phyloP scores from a whole-genome alignment of 1,140 invertebrate species.

The Drosophila nigrodunni region DNA sequence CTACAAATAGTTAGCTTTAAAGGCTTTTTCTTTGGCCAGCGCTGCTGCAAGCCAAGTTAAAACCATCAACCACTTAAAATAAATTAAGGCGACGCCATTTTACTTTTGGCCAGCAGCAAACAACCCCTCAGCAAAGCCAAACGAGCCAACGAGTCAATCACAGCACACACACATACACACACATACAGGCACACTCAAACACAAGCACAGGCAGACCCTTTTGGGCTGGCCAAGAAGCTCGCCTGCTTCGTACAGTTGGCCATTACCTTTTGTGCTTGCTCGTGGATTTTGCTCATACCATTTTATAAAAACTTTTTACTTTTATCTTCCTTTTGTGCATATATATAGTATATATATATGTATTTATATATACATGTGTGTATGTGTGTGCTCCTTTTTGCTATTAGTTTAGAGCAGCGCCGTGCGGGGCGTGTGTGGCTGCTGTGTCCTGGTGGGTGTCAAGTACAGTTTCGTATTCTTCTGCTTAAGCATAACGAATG shows the following conservation, averaged over 20 bases:
- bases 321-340: slow-evolving; percentile 29
- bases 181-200: slow-evolving; percentile 4
- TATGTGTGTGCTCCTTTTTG: slow-evolving; percentile 51
- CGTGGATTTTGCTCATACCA: slow-evolving; percentile 31
- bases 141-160: slow-evolving; percentile 52
- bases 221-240: slow-evolving; percentile 55
- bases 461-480: slow-evolving; percentile 83
- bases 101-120: slow-evolving; percentile 72
- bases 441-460: slow-evolving; percentile 58
- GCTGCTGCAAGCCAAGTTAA: slow-evolving; percentile 57
- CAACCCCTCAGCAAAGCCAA: slow-evolving; percentile 66
- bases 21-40: slow-evolving; percentile 33
- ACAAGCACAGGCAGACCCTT: slow-evolving; percentile 41
- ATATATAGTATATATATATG: slow-evolving; percentile 31
- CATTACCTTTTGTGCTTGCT: slow-evolving; percentile 77
- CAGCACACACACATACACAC: slow-evolving; percentile 39
- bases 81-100: slow-evolving; percentile 83
- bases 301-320: slow-evolving; percentile 46
- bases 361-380: slow-evolving; percentile 35
- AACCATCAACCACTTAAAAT: slow-evolving; percentile 83
- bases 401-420: slow-evolving; percentile 63
- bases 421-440: neutral
- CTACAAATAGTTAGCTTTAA: slow-evolving; percentile 64
- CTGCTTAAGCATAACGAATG: slow-evolving; percentile 83
- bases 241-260: slow-evolving; percentile 61